Evolutionary conservation across 2,113 vertebrate species (phyloP), one percentile per base, ranked within the genome.

Genomic region (Heteronetta atricapilla): DNA sequence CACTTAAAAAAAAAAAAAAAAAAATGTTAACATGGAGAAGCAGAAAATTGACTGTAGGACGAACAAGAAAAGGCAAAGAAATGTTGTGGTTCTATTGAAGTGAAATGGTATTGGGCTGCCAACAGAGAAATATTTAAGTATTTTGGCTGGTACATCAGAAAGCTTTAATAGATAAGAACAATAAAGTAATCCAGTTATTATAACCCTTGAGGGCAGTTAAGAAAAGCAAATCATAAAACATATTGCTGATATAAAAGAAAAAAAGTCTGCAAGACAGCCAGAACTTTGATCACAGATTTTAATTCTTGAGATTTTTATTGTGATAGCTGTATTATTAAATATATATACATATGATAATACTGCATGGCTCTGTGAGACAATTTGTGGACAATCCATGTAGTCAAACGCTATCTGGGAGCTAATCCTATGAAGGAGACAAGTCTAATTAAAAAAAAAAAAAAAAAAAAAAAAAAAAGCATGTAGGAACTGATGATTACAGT

Each of bases 201-300:
- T 10, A 89, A 40, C 68, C 66, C 81, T 92, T 11, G 31, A 92
- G 89, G 64, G 52, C 79, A 91, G 56, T 88, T 84, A 78, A 38
- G 66, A 42, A 96, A 95, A 95, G 36, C 50, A 96, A 84, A 95
- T 90, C 82, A 92, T 36, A 78, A 93, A 96, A 92, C 64, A 21
- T 31, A 76, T 92, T 94, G 82, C 68, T 94, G 75, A 95, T 95
- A 84, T 82, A 75, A 82, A 94, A 68, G 46, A 16, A 88, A 55
- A 86, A 28, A 86, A 53, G 1, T 38, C n/a, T 68, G 7, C 44
- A 64, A 85, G 69, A 72, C 42, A 31, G 20, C 26, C 68, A 69
- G 60, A 88, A 91, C 62, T 96, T 95, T 96, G 94, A 97, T 94
- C 60, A 20, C n/a, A 67, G 56, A 52, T 80, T 93, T 95, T 77